phyloP scores from a whole-genome alignment of 2,888 invertebrate genomes.

The Clanis bilineata region DNA sequence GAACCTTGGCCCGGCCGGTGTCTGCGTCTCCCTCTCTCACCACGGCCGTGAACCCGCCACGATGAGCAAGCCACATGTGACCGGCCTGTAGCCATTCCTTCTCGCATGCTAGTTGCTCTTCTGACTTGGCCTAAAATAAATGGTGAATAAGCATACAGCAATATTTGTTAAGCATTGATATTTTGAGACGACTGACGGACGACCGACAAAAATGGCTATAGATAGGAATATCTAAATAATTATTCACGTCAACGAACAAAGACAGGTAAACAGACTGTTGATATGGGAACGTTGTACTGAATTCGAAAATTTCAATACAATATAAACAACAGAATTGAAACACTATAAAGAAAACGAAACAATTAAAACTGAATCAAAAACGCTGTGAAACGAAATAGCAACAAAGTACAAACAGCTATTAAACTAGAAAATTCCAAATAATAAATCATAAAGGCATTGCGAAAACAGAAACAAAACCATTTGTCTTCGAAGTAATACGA shows the following conservation, averaged over 20 bases:
- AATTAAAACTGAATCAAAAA: too few species aligned
- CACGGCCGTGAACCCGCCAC: slow-evolving; percentile 94
- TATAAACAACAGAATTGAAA: too few species aligned
- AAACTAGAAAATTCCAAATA: background rate
- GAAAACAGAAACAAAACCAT: background rate
- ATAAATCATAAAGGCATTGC: background rate
- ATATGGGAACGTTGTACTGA: too few species aligned
- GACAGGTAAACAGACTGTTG: too few species aligned
- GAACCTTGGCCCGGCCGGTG: slow-evolving; percentile 87
- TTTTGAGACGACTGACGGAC: too few species aligned
- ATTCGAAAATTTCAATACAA: too few species aligned
- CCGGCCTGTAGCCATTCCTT: slow-evolving; percentile 87
- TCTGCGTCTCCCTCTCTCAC: slow-evolving; percentile 88
- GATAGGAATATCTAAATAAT: too few species aligned
- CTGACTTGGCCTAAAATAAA: slow-evolving; percentile 82
- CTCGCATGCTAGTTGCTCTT: slow-evolving; percentile 84
- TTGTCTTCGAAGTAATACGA: background rate
- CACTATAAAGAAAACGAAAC: too few species aligned
- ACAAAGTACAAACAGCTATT: too few species aligned
- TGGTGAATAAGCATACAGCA: background rate
- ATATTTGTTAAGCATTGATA: background rate
- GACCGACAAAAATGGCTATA: too few species aligned
- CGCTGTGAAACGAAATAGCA: too few species aligned
- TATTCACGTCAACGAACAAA: too few species aligned
- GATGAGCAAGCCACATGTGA: slow-evolving; percentile 95